These are phyloP conservation scores for Hemicrepidius hirtus DNA, from an alignment of 2,888 invertebrate species.

Conservation along the genomic window DNA sequence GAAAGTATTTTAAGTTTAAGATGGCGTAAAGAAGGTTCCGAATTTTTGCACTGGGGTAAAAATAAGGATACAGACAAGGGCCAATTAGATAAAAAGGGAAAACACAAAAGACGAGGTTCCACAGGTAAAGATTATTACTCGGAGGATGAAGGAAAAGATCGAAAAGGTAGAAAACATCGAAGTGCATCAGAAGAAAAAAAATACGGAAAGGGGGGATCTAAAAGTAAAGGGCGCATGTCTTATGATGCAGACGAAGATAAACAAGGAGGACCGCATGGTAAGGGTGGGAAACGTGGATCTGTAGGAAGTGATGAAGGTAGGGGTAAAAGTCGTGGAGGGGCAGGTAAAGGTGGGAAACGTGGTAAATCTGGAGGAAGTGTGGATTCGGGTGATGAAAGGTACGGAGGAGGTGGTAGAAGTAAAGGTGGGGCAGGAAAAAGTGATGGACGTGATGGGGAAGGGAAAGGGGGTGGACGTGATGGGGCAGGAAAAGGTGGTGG, in stretches of 20 bases:
- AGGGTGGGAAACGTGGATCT: too few relatives aligned
- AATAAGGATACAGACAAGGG: not conserved
- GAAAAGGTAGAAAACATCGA: not conserved
- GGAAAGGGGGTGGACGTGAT: too few relatives aligned
- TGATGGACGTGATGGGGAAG: not conserved
- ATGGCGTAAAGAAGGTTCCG: slow-evolving; percentile 7
- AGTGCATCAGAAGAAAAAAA: not conserved
- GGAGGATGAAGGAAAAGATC: too few relatives aligned
- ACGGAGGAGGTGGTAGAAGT: too few relatives aligned
- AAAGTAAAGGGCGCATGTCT: too few relatives aligned
- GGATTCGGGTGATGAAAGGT: not conserved
- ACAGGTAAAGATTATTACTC: too few relatives aligned
- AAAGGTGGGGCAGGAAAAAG: not conserved
- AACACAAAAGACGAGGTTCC: not conserved
- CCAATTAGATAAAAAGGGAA: not conserved
- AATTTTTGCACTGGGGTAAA: slow-evolving; percentile 7
- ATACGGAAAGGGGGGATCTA: not conserved
- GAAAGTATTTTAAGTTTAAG: slow-evolving; percentile 15
- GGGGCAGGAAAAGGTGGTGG: not conserved
- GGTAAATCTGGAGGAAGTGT: too few relatives aligned
- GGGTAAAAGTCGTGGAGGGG: not conserved
- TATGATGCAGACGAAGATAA: too few relatives aligned
- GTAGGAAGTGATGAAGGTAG: not conserved
- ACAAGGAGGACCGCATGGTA: too few relatives aligned
- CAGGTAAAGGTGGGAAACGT: not conserved